phyloP scores from a whole-genome alignment of 2,113 vertebrate species.

The Cisticola juncidis region DNA sequence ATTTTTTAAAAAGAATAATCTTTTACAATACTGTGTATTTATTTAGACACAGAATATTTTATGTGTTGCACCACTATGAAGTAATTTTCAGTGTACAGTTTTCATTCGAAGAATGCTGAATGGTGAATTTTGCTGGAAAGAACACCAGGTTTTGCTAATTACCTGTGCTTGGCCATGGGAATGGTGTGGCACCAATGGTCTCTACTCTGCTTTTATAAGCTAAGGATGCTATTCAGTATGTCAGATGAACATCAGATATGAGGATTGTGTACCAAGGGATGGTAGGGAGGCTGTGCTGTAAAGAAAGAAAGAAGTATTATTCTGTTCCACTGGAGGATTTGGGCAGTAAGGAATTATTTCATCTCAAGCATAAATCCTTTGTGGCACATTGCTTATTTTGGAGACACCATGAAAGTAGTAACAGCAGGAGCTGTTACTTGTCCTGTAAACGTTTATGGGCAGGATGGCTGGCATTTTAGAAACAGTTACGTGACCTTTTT shows the following conservation, averaged over 20 bases:
- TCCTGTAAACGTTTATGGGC: constrained; percentile 23
- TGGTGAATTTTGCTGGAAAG: not conserved
- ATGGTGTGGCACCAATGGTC: not conserved
- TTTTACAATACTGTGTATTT: not conserved
- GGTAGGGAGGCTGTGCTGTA: not conserved
- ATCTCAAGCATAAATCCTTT: not conserved
- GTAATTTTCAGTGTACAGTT: not conserved
- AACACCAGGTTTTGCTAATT: not conserved
- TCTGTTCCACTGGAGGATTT: not conserved
- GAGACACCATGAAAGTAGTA: not conserved
- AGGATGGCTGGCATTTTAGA: constrained; percentile 41
- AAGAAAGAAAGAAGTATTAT: not conserved
- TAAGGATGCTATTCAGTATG: not conserved
- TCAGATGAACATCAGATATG: not conserved
- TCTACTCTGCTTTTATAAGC: not conserved
- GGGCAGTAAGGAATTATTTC: not conserved
- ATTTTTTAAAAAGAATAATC: not conserved
- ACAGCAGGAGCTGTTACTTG: constrained; percentile 33
- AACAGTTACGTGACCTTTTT: constrained; percentile 58
- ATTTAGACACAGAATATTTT: not conserved
- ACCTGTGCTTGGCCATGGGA: not conserved
- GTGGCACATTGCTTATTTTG: not conserved
- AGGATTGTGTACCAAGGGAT: not conserved
- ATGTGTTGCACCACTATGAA: not conserved
- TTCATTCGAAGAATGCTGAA: not conserved